phyloP scores from a whole-genome alignment of 2,797 vertebrate genomes.

The Glyptemys insculpta region DNA sequence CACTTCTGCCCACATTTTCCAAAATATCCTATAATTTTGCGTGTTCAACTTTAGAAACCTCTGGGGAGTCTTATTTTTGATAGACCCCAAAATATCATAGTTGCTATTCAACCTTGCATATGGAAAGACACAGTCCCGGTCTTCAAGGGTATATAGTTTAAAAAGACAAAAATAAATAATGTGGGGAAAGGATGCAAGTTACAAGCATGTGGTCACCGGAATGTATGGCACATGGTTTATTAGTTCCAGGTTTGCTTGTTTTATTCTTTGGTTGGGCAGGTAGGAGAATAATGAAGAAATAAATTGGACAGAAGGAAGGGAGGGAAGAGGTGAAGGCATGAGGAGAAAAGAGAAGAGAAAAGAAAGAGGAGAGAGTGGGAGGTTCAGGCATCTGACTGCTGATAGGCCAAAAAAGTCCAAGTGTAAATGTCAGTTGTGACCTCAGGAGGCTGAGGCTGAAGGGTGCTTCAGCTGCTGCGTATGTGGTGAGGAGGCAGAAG shows the following conservation, averaged over 20 bases:
- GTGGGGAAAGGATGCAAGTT: not conserved
- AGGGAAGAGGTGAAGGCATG: not conserved
- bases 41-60: not conserved
- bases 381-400: not conserved
- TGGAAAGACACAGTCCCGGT: not conserved
- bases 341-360: not conserved
- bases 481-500: not conserved
- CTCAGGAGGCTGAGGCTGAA: not conserved
- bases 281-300: not conserved
- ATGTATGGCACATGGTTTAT: not conserved
- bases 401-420: not conserved
- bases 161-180: not conserved
- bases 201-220: not conserved
- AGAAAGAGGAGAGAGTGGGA: not conserved
- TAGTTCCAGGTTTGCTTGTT: not conserved
- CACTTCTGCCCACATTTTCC: not conserved
- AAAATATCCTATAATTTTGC: accelerated
- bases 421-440: not conserved
- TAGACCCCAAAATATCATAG: not conserved
- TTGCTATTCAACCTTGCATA: not conserved
- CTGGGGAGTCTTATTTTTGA: not conserved
- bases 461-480: not conserved
- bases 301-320: not conserved
- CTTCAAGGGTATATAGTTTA: slow-evolving; percentile 5
- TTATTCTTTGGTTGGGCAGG: not conserved